Base-by-base conservation (phyloP, 2,888 invertebrate species). In the Thereva nobilitata region DNA sequence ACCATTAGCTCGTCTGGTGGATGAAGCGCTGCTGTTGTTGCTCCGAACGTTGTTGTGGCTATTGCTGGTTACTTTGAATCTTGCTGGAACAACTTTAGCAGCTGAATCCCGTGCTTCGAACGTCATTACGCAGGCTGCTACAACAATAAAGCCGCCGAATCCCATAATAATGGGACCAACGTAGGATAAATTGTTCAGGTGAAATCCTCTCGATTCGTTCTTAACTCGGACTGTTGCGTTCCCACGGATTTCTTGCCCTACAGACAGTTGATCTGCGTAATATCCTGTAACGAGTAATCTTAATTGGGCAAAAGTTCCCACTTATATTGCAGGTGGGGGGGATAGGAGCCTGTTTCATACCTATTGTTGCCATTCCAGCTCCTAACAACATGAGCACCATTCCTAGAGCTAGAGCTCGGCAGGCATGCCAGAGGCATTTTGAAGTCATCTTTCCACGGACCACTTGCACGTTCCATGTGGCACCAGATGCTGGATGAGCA, bases 161-260 rank as follows among this genome's bases (percentile, higher is more conserved):
- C 97, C 97, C 97, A 97, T 97, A 63, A 97, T 90, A 71, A 97
- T 93, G 2, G 97, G 97, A 0, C 97, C 97, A n/a, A 95, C 92
- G 79, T 97, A 97, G 1, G 95, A 93, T 63, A 97, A 84, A 77
- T 93, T 93, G 81, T 92, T 93, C 71, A 93, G 84, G 77, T 93
- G 93, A 78, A 92, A 91, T 10, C 91, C 91, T 47, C 91, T 85
- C 5, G 91, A 87, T 77, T 92, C 91, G 76, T 92, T 91, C 81
- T 91, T 91, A 35, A 92, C 89, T 40, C 87, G 86, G 54, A 92
- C 84, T 0, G 92, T 92, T 38, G 89, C 84, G 80, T 92, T 92
- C 37, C 91, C 92, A 63, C 90, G 85, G 63, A 91, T 83, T 78
- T 92, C 92, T 74, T 91, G 87, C 53, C 88, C 90, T 68, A 89